phyloP scores from a whole-genome alignment of 2,888 invertebrate genomes.

The Agrochola litura region DNA sequence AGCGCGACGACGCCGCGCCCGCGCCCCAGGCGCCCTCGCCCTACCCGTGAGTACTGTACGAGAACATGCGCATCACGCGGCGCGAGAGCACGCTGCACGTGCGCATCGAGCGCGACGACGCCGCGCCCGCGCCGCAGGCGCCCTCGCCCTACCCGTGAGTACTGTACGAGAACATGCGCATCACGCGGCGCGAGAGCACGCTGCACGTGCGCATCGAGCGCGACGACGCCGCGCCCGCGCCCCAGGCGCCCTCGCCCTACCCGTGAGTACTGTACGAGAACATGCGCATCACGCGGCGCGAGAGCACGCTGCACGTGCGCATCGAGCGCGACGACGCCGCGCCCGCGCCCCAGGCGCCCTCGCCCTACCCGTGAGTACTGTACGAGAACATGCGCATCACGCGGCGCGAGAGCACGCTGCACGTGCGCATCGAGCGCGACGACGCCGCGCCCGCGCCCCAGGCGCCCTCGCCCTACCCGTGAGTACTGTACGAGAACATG shows the following conservation, averaged over 20 bases:
- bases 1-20: conserved; percentile 72
- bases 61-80: conserved; percentile 96
- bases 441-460: conserved; percentile 74
- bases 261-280: conserved; percentile 91
- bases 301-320: conserved; percentile 93
- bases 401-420: conserved; percentile 93
- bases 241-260: conserved; percentile 74
- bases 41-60: conserved; percentile 82
- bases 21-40: conserved; percentile 72
- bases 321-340: conserved; percentile 88
- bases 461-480: conserved; percentile 76
- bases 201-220: conserved; percentile 94
- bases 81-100: conserved; percentile 93
- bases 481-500: conserved; percentile 92
- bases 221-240: conserved; percentile 70
- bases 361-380: conserved; percentile 75
- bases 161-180: conserved; percentile 93
- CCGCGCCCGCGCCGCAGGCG: conserved; percentile 63
- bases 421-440: conserved; percentile 92
- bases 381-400: conserved; percentile 96
- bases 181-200: conserved; percentile 93
- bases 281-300: conserved; percentile 96
- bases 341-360: conserved; percentile 71
- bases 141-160: conserved; percentile 79
- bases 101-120: conserved; percentile 90